phyloP scores from a whole-genome alignment of 1,140 invertebrate genomes.

The Drosophila cardini region DNA sequence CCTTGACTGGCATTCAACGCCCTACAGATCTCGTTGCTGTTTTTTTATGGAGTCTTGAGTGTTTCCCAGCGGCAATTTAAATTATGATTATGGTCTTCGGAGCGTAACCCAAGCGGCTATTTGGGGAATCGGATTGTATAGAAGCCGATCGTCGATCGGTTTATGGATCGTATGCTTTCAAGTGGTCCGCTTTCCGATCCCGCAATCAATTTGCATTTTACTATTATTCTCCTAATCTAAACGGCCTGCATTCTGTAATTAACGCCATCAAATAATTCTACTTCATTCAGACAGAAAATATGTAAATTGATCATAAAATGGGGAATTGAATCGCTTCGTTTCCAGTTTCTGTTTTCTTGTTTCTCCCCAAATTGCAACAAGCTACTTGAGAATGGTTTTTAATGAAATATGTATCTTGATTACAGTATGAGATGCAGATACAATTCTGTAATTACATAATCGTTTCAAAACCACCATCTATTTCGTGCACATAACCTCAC shows the following conservation, averaged over 20 bases:
- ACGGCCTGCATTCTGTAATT: slow-evolving; percentile 54
- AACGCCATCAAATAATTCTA: slow-evolving; percentile 52
- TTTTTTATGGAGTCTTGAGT: slow-evolving; percentile 45
- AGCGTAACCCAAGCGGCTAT: slow-evolving; percentile 49
- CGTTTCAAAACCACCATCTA: neutral
- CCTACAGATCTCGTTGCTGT: slow-evolving; percentile 35
- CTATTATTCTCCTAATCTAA: slow-evolving; percentile 43
- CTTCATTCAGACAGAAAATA: slow-evolving; percentile 7
- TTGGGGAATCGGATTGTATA: neutral
- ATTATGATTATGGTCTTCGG: slow-evolving; percentile 56
- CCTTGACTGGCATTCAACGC: slow-evolving; percentile 33
- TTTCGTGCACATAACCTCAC: slow-evolving; percentile 19
- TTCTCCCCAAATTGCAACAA: slow-evolving; percentile 27
- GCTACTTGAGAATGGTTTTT: slow-evolving; percentile 47
- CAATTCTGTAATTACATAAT: slow-evolving; percentile 21
- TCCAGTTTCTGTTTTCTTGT: slow-evolving; percentile 13
- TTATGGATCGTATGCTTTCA: slow-evolving; percentile 27
- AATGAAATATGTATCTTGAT: slow-evolving; percentile 36
- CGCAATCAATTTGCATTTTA: slow-evolving; percentile 42
- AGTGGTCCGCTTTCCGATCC: slow-evolving; percentile 31
- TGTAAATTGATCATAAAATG: slow-evolving; percentile 32
- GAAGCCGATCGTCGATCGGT: slow-evolving; percentile 1
- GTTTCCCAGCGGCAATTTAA: slow-evolving; percentile 49
- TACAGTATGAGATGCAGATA: slow-evolving; percentile 5
- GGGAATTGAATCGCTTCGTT: slow-evolving; percentile 38